Evolutionary conservation across 2,113 vertebrate species (phyloP), one percentile per base, ranked within the genome.

Genomic region (Illadopsis cleaveri): DNA sequence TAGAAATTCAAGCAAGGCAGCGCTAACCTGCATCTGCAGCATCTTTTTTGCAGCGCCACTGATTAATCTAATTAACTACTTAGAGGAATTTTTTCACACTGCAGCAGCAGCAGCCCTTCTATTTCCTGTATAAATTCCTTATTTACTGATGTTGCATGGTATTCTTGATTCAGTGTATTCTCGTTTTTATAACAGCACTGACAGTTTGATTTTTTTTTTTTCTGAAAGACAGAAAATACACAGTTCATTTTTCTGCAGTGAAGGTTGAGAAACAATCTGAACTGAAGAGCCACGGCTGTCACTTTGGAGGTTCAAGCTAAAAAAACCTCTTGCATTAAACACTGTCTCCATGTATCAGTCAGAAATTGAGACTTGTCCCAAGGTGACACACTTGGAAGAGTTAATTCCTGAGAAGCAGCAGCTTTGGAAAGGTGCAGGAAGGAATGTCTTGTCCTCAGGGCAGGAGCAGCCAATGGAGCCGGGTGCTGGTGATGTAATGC

Each of bases 21-120:
- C n/a, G 53, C 83, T 93, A 97, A 93, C 94, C 96, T 95, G 96
- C 92, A 94, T 94, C 94, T 93, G 94, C 93, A 96, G 96, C 91
- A 77, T 87, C 71, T 85, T 86, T 88, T 91, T 89, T 90, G 70
- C 92, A 89, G 69, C 10, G 2, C 71, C 16, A 30, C 83, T 12
- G 18, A 90, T 96, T 92, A 96, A 96, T 93, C 70, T 92, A 70
- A 96, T 97, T 93, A 97, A 95, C 86, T 82, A 91, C 71, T 68
- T n/a, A 90, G 71, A 80, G 79, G 73, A 86, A 56, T 56, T 89
- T 76, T 87, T 83, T 69, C 70, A 58, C 17, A 13, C 79, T 88
- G 87, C 88, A 86, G 90, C 89, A 92, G 69, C 62, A 80, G 82
- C 91, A 94, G 65, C 60, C 23, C 12, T 84, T 66, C 58, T 58